Percentiles rank a stretch among this genome's conserved stretches.
These are phyloP conservation scores for Phragmatobia fuliginosa DNA, from an alignment of 2,888 invertebrate genomes.

Conservation along the genomic window DNA sequence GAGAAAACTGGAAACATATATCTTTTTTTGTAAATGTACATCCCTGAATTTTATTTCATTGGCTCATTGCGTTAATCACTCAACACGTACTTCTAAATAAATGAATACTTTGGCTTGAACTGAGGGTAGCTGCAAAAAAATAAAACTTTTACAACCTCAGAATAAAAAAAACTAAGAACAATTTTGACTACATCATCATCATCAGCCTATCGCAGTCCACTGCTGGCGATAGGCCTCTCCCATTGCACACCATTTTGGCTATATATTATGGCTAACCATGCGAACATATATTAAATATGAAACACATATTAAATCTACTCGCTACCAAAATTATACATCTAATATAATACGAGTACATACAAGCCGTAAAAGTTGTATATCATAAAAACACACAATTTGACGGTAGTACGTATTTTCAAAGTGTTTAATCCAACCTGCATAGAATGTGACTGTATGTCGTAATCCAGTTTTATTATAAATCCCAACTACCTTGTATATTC, in stretches of 20 bases:
- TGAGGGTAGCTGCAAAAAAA: background rate
- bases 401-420: background rate
- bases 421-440: background rate
- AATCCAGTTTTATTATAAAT: conserved; percentile 11
- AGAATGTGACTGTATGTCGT: background rate
- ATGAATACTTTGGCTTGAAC: background rate
- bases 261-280: too few species aligned
- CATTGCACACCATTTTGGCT: too few species aligned
- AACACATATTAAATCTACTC: background rate
- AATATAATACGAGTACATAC: background rate
- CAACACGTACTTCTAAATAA: background rate
- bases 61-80: background rate
- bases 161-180: background rate
- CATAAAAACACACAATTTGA: background rate
- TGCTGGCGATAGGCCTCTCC: too few species aligned
- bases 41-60: background rate
- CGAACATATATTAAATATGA: too few species aligned
- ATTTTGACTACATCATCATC: too few species aligned
- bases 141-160: background rate
- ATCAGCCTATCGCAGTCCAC: too few species aligned
- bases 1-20: too few species aligned
- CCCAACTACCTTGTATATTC: conserved; percentile 8
- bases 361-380: background rate
- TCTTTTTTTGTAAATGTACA: too few species aligned
- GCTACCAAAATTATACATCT: background rate